phyloP scores from a whole-genome alignment of 2,888 invertebrate species.

The Caenorhabditis sp. region DNA sequence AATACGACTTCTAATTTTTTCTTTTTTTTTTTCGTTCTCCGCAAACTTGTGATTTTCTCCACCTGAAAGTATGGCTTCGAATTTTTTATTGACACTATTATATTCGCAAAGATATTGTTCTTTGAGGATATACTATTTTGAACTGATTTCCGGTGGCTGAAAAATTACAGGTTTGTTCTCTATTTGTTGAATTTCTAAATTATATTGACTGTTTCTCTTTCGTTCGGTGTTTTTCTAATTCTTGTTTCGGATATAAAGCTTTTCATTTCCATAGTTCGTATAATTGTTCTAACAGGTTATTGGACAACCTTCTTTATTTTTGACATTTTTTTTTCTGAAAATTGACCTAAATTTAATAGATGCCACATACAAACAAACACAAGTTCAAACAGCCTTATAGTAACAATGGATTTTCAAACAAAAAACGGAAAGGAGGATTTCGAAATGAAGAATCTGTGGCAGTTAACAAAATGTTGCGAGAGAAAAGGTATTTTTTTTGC shows the following conservation, averaged over 20 bases:
- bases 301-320: neutral
- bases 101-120: neutral
- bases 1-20: slow-evolving; percentile 80
- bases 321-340: neutral
- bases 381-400: neutral
- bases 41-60: slow-evolving; percentile 15
- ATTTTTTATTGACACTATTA: slow-evolving; percentile 3
- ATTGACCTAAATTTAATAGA: neutral
- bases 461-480: slow-evolving; percentile 13
- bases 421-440: slow-evolving; percentile 5
- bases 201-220: slow-evolving; percentile 11
- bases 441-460: neutral
- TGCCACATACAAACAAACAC: slow-evolving; percentile 37
- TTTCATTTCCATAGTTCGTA: neutral
- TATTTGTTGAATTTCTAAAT: slow-evolving; percentile 13
- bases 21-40: slow-evolving; percentile 5
- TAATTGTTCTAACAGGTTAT: neutral
- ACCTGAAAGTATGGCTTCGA: slow-evolving; percentile 6
- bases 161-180: neutral
- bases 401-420: slow-evolving; percentile 16
- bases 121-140: neutral
- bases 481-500: slow-evolving; percentile 11
- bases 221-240: neutral
- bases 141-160: slow-evolving; percentile 11
- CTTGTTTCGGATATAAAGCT: slow-evolving; percentile 1